Evolutionary conservation across 2,888 invertebrate genomes (phyloP).

Genomic region (Athalia cordata): DNA sequence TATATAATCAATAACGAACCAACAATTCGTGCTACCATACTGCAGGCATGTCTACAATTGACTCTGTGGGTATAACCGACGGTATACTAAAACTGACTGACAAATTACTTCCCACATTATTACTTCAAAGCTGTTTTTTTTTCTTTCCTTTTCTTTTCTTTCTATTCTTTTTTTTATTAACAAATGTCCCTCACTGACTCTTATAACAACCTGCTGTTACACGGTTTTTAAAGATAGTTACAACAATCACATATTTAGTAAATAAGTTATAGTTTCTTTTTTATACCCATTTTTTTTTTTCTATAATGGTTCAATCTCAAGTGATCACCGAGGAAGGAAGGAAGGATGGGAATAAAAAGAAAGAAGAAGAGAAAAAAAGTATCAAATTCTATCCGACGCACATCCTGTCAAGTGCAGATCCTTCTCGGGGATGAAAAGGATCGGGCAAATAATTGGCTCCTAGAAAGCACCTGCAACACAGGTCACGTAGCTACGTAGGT

Average conservation of each 20-base stretch:
- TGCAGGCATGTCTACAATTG: too few relatives aligned
- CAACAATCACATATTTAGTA: too few relatives aligned
- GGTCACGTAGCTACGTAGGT: conserved; percentile 4
- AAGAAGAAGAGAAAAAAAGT: conserved; percentile 48
- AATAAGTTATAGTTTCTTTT: background rate
- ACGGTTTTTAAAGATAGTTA: too few relatives aligned
- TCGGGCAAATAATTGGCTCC: conserved; percentile 73
- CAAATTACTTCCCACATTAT: too few relatives aligned
- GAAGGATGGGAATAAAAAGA: too few relatives aligned
- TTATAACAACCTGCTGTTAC: too few relatives aligned
- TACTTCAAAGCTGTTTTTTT: background rate
- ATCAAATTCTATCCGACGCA: conserved; percentile 71
- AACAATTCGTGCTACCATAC: background rate
- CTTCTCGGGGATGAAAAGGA: conserved; percentile 62
- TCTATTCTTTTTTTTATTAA: background rate
- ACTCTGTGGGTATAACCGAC: too few relatives aligned
- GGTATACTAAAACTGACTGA: too few relatives aligned
- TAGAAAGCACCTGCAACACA: conserved; percentile 54
- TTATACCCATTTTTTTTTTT: too few relatives aligned
- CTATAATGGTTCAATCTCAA: conserved; percentile 50
- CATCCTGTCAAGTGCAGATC: conserved; percentile 71
- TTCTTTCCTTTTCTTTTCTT: background rate
- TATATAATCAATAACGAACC: conserved; percentile 34
- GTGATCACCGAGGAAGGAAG: conserved; percentile 68
- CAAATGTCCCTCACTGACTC: too few relatives aligned